Conservation (phyloP, 2,888 invertebrate genomes). For the Eucera pruinosa region DNA sequence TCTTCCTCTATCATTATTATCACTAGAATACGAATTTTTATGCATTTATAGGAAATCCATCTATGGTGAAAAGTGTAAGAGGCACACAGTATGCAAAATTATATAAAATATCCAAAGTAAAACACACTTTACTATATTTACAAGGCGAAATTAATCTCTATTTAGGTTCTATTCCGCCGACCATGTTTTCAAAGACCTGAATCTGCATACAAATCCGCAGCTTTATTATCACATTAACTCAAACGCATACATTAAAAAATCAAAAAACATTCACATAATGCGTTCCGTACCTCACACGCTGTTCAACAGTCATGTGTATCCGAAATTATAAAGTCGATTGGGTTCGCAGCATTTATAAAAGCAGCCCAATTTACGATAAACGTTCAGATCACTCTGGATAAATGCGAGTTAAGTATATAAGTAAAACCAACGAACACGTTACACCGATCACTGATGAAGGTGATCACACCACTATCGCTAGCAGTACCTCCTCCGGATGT, state of each 20-base stretch:
- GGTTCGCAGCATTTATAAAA: constrained; percentile 50
- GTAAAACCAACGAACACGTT: constrained; percentile 71
- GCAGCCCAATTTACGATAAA: constrained; percentile 65
- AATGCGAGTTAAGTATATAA: constrained; percentile 63
- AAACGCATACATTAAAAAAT: constrained; percentile 2
- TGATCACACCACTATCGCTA: constrained; percentile 59
- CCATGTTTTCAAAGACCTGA: too few relatives aligned
- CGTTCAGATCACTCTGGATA: constrained; percentile 65
- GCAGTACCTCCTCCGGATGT: constrained; percentile 71
- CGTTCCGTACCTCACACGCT: constrained; percentile 24
- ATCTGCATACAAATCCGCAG: too few relatives aligned
- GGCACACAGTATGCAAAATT: too few relatives aligned
- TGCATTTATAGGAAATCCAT: too few relatives aligned
- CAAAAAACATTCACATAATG: constrained; percentile 1
- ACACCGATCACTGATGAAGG: constrained; percentile 62
- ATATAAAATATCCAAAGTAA: too few relatives aligned
- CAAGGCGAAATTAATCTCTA: too few relatives aligned
- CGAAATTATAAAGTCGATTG: constrained; percentile 54
- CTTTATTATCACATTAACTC: too few relatives aligned
- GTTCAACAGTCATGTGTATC: constrained; percentile 48
- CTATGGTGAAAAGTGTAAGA: too few relatives aligned
- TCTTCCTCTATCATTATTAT: too few relatives aligned
- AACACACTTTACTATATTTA: too few relatives aligned
- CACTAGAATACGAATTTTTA: too few relatives aligned
- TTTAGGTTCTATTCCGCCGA: too few relatives aligned